Conservation (phyloP, 2,113 vertebrate genomes). For the Bombycilla garrulus region DNA sequence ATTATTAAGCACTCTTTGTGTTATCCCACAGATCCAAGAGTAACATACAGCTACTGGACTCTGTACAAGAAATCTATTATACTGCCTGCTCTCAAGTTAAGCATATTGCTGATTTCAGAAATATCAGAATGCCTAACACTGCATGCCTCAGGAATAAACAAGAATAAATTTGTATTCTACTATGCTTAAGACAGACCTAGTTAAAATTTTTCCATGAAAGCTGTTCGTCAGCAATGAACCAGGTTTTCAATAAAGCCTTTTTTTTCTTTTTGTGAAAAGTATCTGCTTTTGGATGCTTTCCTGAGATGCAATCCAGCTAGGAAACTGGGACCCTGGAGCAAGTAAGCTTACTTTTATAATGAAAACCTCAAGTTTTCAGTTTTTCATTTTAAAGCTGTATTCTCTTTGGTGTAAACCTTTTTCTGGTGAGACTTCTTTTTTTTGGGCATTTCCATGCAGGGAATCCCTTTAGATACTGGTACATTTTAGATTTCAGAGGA, state of each 20-base stretch:
- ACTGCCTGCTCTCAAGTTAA: not conserved
- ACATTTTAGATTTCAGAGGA: not conserved
- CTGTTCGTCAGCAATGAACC: not conserved
- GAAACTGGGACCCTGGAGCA: not conserved
- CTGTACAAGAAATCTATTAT: not conserved
- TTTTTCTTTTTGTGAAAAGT: not conserved
- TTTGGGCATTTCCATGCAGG: not conserved
- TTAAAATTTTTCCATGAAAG: not conserved
- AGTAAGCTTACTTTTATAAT: not conserved
- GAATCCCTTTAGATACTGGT: not conserved
- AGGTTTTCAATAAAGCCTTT: not conserved
- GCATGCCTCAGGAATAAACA: not conserved
- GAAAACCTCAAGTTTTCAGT: not conserved
- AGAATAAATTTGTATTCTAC: not conserved
- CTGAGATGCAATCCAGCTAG: not conserved
- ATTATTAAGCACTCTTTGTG: not conserved
- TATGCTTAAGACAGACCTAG: not conserved
- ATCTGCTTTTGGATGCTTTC: not conserved
- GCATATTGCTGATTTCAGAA: not conserved
- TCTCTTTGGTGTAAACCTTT: not conserved
- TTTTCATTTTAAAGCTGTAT: not conserved
- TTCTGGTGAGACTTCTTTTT: not conserved
- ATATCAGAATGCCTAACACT: not conserved
- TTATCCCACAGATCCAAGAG: conserved; percentile 19
- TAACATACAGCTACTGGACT: conserved; percentile 3